Conservation (phyloP, 2,113 vertebrate genomes). For the Ceyx melanurus region DNA sequence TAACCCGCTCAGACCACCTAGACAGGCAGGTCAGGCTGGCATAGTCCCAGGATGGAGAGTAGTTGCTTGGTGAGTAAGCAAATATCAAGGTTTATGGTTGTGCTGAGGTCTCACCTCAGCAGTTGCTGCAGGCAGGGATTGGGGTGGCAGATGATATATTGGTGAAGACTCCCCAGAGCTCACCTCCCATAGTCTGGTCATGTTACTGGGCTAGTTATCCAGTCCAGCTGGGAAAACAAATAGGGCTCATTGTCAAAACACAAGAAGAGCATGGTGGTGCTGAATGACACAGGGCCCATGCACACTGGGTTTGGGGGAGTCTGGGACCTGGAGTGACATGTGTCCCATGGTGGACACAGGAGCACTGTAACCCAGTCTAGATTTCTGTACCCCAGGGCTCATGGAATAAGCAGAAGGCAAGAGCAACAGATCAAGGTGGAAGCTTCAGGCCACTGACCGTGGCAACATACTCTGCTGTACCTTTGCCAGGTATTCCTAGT, state of each 20-base stretch:
- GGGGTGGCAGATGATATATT: neutral
- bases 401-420: neutral
- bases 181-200: neutral
- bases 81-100: neutral
- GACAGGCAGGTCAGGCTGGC: neutral
- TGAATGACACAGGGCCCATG: neutral
- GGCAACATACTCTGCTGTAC: neutral
- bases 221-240: neutral
- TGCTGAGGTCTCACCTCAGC: neutral
- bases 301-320: too few relatives aligned
- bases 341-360: rapidly evolving
- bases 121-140: neutral
- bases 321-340: neutral
- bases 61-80: neutral
- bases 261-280: neutral
- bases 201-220: neutral
- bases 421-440: neutral
- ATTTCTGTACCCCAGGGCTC: neutral
- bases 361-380: neutral
- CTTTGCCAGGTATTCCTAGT: neutral
- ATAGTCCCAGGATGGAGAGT: neutral
- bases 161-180: neutral
- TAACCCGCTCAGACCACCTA: neutral
- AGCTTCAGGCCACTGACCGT: rapidly evolving
- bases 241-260: neutral